Evolutionary conservation across 2,888 invertebrate species (phyloP), one percentile per base, ranked within the genome.

Genomic region (Drosophila mettleri): DNA sequence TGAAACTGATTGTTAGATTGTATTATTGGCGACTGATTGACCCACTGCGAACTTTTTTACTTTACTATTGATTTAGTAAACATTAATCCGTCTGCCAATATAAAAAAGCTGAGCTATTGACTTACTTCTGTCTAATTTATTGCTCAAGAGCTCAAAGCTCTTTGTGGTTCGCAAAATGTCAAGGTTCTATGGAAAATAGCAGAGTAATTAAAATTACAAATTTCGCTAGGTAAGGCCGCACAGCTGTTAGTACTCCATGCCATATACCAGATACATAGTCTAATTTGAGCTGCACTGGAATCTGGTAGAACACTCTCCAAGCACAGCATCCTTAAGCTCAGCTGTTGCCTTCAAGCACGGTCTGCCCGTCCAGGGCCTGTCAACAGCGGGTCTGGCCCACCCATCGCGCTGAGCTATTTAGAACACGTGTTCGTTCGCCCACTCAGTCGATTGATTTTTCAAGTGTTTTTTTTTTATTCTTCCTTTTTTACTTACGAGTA

Each of bases 401-500:
- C 33, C 29, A 12, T 9, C 3, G 39, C 9, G 12, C 8, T 12
- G 46, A 24, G 22, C 27, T 18, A 24, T 36, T n/a, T 18, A 1
- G 27, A 60, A 31, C 62, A 63, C 62, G 63, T 63, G 63, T 59
- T 46, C 33, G 63, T 59, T 46, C 33, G n/a, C 2, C 33, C 27
- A 34, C 22, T 24, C 24, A 34, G n/a, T 16, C 38, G 6, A 63
- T 63, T 63, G 63, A 63, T 63, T 63, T 63, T 57, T 61, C 60
- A 16, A 57, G 34, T 36, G 27, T 7, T n/a, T 10, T 24, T 27
- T n/a, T 2, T 24, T 22, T 14, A 3, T 24, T n/a, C 7, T 9
- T 24, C 2, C 27, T 45, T 10, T n/a, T 51, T 14, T 54, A 91
- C 97, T 97, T 94, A 97, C 97, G 97, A 97, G 93, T 97, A 98